phyloP scores from a whole-genome alignment of 2,113 vertebrate species.

The Microtus oregoni region DNA sequence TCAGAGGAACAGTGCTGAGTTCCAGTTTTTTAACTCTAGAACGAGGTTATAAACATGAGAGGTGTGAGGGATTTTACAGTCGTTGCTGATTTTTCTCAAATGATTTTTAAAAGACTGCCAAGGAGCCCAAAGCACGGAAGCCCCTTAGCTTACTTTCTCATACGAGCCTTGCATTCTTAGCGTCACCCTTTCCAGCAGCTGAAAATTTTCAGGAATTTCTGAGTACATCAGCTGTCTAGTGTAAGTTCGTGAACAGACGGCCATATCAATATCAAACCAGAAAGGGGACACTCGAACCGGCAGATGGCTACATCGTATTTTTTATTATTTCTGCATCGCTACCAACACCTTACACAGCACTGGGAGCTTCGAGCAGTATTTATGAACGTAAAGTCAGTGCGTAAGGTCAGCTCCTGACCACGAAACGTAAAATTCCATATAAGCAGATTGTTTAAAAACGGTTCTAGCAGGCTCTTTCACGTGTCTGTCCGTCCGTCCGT shows the following conservation, averaged over 20 bases:
- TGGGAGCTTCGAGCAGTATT: neutral
- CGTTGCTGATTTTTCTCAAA: neutral
- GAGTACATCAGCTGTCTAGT: neutral
- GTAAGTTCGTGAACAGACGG: neutral
- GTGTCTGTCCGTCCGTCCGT: neutral
- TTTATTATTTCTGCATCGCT: neutral
- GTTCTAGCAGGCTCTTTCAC: neutral
- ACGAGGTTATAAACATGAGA: neutral
- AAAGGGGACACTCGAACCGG: neutral
- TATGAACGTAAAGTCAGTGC: neutral
- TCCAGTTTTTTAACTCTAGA: slow-evolving; percentile 64
- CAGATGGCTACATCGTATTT: neutral
- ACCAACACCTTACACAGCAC: neutral
- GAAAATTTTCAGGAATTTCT: slow-evolving; percentile 35
- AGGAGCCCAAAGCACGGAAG: neutral
- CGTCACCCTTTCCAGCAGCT: neutral
- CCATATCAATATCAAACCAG: neutral
- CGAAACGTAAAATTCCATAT: neutral
- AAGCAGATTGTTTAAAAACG: neutral
- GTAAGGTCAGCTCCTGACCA: neutral
- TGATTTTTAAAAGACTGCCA: neutral
- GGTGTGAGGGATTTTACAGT: neutral
- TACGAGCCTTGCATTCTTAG: neutral
- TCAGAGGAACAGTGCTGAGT: slow-evolving; percentile 6
- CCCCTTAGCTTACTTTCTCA: neutral